These are phyloP conservation scores for Bufotes viridis DNA, from an alignment of 2,797 vertebrate genomes.

Conservation along the genomic window DNA sequence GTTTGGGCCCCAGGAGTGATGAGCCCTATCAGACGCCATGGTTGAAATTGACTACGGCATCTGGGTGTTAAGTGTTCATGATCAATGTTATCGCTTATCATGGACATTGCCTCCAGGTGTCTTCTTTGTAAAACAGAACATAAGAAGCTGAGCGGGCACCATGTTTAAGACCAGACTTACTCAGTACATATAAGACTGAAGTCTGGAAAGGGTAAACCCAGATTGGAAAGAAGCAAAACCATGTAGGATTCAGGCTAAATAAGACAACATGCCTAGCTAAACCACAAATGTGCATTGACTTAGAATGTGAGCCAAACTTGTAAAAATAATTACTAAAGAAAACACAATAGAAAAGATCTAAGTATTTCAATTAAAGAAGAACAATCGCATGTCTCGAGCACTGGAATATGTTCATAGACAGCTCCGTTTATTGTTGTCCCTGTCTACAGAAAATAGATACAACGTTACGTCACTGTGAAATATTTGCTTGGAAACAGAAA, in stretches of 20 bases:
- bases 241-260: background rate
- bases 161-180: too few species aligned
- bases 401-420: background rate
- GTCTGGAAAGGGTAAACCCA: too few species aligned
- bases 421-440: background rate
- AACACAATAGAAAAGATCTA: background rate
- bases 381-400: background rate
- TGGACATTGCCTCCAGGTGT: too few species aligned
- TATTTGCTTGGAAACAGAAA: slow-evolving; percentile 11
- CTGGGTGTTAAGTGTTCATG: too few species aligned
- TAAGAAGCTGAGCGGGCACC: too few species aligned
- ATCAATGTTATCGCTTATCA: too few species aligned
- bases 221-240: background rate
- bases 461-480: background rate
- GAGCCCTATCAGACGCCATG: too few species aligned
- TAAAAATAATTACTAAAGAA: slow-evolving; percentile 4
- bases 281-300: slow-evolving; percentile 12
- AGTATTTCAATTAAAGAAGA: slow-evolving; percentile 3
- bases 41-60: too few species aligned
- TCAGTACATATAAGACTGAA: too few species aligned
- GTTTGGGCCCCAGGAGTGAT: too few species aligned
- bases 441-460: background rate
- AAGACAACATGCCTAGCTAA: background rate
- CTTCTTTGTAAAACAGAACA: too few species aligned
- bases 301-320: slow-evolving; percentile 1